phyloP scores from a whole-genome alignment of 2,888 invertebrate genomes.

The Hermaeophaga mercurialis region DNA sequence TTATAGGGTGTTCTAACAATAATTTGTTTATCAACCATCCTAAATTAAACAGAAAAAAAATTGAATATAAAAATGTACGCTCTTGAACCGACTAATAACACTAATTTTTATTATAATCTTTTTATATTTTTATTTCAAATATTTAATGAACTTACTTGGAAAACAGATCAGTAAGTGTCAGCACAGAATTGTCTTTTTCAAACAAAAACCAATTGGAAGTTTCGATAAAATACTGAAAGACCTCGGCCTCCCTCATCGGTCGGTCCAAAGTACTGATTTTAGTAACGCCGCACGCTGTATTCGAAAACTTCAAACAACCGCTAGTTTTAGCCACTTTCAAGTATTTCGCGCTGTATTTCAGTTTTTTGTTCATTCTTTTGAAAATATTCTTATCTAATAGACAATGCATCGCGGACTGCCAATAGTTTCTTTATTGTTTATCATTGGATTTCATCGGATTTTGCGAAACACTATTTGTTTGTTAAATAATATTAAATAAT shows the following conservation, averaged over 20 bases:
- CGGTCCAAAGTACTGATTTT: slow-evolving; percentile 41
- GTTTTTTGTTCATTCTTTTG: slow-evolving; percentile 31
- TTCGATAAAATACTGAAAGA: slow-evolving; percentile 47
- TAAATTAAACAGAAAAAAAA: too few species aligned
- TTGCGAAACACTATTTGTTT: slow-evolving; percentile 28
- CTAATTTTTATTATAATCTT: background rate
- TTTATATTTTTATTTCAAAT: background rate
- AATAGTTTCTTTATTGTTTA: slow-evolving; percentile 14
- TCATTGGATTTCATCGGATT: slow-evolving; percentile 24
- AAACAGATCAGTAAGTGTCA: slow-evolving; percentile 43
- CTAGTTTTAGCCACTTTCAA: slow-evolving; percentile 40
- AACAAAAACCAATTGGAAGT: slow-evolving; percentile 52
- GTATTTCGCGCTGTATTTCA: slow-evolving; percentile 40
- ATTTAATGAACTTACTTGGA: slow-evolving; percentile 41
- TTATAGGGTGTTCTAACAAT: too few species aligned
- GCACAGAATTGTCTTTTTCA: slow-evolving; percentile 41
- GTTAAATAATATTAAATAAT: slow-evolving; percentile 26
- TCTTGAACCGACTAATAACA: too few species aligned
- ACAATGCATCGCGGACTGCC: slow-evolving; percentile 11
- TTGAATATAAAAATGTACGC: too few species aligned
- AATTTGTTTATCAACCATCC: too few species aligned
- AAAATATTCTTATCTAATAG: slow-evolving; percentile 7
- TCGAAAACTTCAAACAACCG: slow-evolving; percentile 43
- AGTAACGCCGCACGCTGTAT: slow-evolving; percentile 31
- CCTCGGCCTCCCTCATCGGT: slow-evolving; percentile 41